Base-by-base conservation (phyloP, 2,888 invertebrate genomes). In the Microchrysa polita region DNA sequence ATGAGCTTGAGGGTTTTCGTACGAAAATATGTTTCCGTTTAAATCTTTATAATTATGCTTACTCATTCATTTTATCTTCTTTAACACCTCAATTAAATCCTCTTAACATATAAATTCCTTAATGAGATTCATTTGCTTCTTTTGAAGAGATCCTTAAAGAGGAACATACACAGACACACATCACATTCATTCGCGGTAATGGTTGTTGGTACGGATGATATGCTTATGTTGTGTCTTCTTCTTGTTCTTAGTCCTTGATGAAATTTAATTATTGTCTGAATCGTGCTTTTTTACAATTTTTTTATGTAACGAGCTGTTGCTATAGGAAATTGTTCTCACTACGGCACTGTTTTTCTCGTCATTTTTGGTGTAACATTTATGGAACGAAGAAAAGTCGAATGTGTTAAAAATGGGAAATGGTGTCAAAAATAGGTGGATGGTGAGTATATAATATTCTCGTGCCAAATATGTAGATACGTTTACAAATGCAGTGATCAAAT, bases 21-120 rank as follows among this genome's bases (percentile, higher is more conserved):
- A 48, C 48, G 12, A 48, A 12, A n/a, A 34, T 34, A 55, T 22
- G 2, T 4, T 20, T 10, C 27, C 27, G 22, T 55, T 18, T 55
- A 55, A 34, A 34, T 34, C 27, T 34, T 34, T 34, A 7, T n/a
- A n/a, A 53, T 10, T 55, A 18, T 55, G 18, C 55, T n/a, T 22
- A 1, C 55, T 22, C 22, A 55, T 22, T 22, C 55, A 1, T 22
- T 55, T 22, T 20, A 55, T 55, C 18, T 55, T 55, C 55, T 55
- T 55, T 22, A 55, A 55, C 55, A 55, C 55, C 55, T 55, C 55
- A 55, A 55, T 55, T 55, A 52, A 52, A 55, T 55, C 55, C 55
- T 55, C 55, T 55, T 55, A 55, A 55, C 55, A 55, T 55, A 55
- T 16, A 55, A 55, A 55, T 55, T 55, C 55, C 55, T 55, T 55